A percentile compares a stretch with the other conserved stretches of the same genome.
These are phyloP conservation scores for Tychaedon coryphoeus DNA, from an alignment of 2,113 vertebrate species.

Conservation along the genomic window DNA sequence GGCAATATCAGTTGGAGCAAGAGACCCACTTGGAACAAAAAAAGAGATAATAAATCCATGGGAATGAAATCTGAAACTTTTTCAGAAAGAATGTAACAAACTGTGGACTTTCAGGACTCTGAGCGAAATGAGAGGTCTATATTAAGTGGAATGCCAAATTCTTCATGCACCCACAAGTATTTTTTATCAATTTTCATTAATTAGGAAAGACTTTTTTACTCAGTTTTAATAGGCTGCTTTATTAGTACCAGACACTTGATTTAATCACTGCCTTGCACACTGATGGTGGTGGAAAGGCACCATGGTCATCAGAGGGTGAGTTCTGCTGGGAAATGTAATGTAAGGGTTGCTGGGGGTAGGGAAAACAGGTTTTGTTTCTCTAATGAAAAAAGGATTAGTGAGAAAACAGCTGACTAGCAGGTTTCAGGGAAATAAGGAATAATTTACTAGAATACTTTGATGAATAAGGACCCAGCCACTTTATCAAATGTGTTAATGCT, in stretches of 20 bases:
- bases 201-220: not conserved
- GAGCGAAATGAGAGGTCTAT: not conserved
- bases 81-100: not conserved
- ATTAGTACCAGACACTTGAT: not conserved
- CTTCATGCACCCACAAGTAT: not conserved
- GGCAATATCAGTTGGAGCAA: not conserved
- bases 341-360: not conserved
- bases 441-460: not conserved
- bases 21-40: not conserved
- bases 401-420: not conserved
- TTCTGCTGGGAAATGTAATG: not conserved
- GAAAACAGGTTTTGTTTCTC: not conserved
- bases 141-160: not conserved
- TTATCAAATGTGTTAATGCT: not conserved
- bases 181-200: not conserved
- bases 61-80: not conserved
- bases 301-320: accelerated
- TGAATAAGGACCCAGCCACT: not conserved
- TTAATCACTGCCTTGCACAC: not conserved
- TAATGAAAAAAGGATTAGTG: not conserved
- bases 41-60: not conserved
- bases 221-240: not conserved
- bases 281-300: not conserved
- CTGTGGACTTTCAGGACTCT: not conserved
- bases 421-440: not conserved